Percentiles rank a stretch among this genome's conserved stretches.
These are phyloP conservation scores for Protonibea diacanthus DNA, from an alignment of 2,797 vertebrate genomes.

Conservation along the genomic window DNA sequence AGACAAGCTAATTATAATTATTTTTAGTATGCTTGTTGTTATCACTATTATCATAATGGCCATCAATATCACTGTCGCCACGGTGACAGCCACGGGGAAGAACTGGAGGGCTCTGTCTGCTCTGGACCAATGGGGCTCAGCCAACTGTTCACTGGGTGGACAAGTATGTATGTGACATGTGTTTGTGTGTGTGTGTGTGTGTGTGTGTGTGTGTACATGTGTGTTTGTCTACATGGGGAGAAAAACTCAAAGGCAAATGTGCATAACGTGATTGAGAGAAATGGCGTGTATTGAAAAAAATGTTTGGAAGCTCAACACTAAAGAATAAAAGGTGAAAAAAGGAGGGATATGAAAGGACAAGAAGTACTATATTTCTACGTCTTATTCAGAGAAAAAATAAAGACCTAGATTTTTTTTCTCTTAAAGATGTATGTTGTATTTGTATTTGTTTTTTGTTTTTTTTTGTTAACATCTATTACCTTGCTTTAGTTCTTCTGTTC, in stretches of 20 bases:
- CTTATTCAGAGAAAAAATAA: not conserved
- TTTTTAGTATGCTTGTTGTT: slow-evolving; percentile 88
- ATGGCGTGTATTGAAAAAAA: slow-evolving; percentile 5
- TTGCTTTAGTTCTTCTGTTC: not conserved
- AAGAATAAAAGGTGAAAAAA: slow-evolving; percentile 7
- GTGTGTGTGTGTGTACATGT: slow-evolving; percentile 18
- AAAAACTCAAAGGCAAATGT: slow-evolving; percentile 1
- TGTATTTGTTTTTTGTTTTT: too few species aligned
- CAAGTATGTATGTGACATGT: slow-evolving; percentile 45
- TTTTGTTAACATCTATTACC: not conserved
- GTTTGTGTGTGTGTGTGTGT: slow-evolving; percentile 28
- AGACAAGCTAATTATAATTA: slow-evolving; percentile 89
- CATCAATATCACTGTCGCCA: slow-evolving; percentile 86
- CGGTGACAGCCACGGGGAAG: slow-evolving; percentile 79
- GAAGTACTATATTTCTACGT: not conserved
- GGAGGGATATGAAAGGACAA: not conserved
- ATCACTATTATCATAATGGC: slow-evolving; percentile 89
- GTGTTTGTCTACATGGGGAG: slow-evolving; percentile 9
- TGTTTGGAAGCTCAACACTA: slow-evolving; percentile 2
- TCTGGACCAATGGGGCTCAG: slow-evolving; percentile 80
- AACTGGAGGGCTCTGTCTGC: slow-evolving; percentile 71
- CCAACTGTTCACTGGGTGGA: slow-evolving; percentile 73
- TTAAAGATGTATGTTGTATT: too few species aligned
- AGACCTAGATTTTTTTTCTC: not conserved
- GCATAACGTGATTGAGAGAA: slow-evolving; percentile 17